Percentiles rank a stretch among this genome's conserved stretches.
These are phyloP conservation scores for Trissonchulus sp. DNA, from an alignment of 2,888 invertebrate species.

Conservation along the genomic window DNA sequence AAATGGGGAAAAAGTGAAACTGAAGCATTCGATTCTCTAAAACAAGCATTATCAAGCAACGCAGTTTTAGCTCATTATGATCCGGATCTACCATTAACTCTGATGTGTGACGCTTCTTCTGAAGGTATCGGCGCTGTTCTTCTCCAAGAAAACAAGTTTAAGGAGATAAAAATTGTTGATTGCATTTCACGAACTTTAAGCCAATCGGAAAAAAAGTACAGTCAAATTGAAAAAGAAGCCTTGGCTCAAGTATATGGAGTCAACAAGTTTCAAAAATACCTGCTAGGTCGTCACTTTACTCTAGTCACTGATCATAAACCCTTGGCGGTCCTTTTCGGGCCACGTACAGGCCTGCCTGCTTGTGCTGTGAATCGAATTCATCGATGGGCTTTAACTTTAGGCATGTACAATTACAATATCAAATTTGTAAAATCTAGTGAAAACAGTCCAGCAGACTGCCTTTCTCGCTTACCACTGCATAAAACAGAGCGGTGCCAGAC, in stretches of 20 bases:
- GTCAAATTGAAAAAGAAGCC: slow-evolving; percentile 2
- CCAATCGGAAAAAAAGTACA: background rate
- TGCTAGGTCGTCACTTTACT: background rate
- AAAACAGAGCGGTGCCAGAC: too few species aligned
- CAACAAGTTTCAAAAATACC: background rate
- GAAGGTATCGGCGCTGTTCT: background rate
- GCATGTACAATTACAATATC: too few species aligned
- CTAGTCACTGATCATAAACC: slow-evolving; percentile 10
- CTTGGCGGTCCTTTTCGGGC: background rate
- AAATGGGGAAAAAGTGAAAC: background rate
- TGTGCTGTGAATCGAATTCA: background rate
- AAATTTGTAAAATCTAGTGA: too few species aligned
- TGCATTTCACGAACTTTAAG: background rate
- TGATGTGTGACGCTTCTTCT: background rate
- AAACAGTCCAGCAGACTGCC: too few species aligned
- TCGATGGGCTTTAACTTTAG: too few species aligned
- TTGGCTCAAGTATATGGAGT: background rate
- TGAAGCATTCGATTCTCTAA: background rate
- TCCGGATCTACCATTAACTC: background rate
- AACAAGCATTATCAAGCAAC: background rate
- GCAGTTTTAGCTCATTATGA: background rate
- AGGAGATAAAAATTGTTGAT: background rate
- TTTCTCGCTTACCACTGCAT: too few species aligned
- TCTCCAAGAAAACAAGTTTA: background rate
- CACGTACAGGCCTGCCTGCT: background rate